These are phyloP conservation scores for Zeugodacus cucurbitae DNA, from an alignment of 1,140 invertebrate species.

Conservation along the genomic window DNA sequence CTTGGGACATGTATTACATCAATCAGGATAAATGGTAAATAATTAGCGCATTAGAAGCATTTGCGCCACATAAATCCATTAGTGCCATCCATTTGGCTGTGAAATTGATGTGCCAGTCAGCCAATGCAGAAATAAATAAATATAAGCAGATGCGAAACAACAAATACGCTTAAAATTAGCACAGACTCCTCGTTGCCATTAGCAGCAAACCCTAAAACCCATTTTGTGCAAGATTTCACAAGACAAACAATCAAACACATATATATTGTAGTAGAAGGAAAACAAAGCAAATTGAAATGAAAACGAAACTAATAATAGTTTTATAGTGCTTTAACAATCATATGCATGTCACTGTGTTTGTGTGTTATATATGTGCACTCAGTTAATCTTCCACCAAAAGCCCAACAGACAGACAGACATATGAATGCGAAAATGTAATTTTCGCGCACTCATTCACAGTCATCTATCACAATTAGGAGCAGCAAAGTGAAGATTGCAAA, in stretches of 20 bases:
- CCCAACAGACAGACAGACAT: not conserved
- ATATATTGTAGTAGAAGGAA: not conserved
- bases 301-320: conserved; percentile 11
- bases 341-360: not conserved
- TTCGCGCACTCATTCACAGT: not conserved
- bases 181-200: not conserved
- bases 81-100: not conserved
- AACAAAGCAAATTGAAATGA: not conserved
- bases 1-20: not conserved
- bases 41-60: not conserved
- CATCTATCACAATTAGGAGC: conserved; percentile 23
- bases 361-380: not conserved
- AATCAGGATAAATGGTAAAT: not conserved
- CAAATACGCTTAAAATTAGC: not conserved
- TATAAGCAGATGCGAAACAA: not conserved
- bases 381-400: not conserved
- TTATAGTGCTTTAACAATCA: not conserved
- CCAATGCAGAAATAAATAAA: no score
- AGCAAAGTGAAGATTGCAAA: not conserved
- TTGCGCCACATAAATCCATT: not conserved
- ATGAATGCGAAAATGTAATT: conserved; percentile 5
- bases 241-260: not conserved
- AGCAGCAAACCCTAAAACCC: not conserved
- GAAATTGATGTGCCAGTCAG: not conserved
- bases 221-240: not conserved